Evolutionary conservation across 2,797 vertebrate species (phyloP).

Genomic region (Macrochelys suwanniensis): DNA sequence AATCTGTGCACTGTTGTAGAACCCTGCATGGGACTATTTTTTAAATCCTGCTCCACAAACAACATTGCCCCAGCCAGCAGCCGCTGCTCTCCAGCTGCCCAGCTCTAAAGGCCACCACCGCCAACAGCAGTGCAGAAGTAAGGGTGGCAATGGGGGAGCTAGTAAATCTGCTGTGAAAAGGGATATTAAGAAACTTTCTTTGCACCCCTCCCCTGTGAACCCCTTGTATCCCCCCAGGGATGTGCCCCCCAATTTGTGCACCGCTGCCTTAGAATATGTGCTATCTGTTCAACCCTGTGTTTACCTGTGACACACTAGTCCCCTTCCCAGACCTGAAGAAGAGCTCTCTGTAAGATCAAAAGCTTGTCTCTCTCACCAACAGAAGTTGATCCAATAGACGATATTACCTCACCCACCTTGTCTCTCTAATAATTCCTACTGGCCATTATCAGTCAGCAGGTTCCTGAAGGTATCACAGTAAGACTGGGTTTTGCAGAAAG

Average conservation of each 20-base stretch:
- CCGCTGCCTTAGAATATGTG: not conserved
- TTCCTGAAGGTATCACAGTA: not conserved
- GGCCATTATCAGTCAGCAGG: not conserved
- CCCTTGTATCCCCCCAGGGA: rapidly evolving
- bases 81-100: too few relatives aligned
- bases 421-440: not conserved
- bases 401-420: not conserved
- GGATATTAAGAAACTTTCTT: not conserved
- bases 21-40: too few relatives aligned
- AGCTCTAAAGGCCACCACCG: not conserved
- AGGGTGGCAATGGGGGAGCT: not conserved
- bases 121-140: not conserved
- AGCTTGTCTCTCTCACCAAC: not conserved
- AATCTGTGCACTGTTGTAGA: too few relatives aligned
- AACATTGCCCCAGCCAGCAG: too few relatives aligned
- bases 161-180: not conserved
- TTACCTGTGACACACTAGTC: not conserved
- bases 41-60: too few relatives aligned
- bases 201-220: not conserved
- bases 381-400: not conserved
- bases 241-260: not conserved
- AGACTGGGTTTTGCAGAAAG: not conserved
- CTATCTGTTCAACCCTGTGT: not conserved
- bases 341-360: not conserved
- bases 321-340: not conserved